Percentiles rank a stretch among this genome's conserved stretches.
These are phyloP conservation scores for Amphipyra berbera DNA, from an alignment of 2,888 invertebrate species.

Conservation along the genomic window DNA sequence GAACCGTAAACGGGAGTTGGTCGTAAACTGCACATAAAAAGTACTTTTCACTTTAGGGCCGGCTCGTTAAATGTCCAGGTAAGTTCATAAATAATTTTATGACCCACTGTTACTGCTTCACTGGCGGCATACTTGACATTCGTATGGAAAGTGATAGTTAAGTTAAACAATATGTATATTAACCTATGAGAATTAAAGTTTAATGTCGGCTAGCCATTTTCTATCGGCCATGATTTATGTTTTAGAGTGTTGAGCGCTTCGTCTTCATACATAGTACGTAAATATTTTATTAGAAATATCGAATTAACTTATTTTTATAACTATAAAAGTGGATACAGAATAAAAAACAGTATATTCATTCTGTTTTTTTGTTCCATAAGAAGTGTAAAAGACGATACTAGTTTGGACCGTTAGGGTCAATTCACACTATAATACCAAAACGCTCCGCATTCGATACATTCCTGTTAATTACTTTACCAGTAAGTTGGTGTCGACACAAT, in stretches of 20 bases:
- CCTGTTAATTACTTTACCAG: neutral
- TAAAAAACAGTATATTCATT: too few species aligned
- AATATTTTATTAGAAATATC: neutral
- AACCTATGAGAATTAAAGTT: slow-evolving; percentile 9
- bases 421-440: neutral
- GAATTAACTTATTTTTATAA: neutral
- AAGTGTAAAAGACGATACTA: neutral
- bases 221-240: slow-evolving; percentile 7
- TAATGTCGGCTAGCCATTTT: slow-evolving; percentile 2
- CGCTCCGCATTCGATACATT: neutral
- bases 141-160: slow-evolving; percentile 42
- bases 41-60: slow-evolving; percentile 79
- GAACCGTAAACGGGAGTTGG: slow-evolving; percentile 46
- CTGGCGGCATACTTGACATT: slow-evolving; percentile 49
- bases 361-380: too few species aligned
- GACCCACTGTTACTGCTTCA: slow-evolving; percentile 51
- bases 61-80: slow-evolving; percentile 76
- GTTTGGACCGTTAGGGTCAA: neutral
- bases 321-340: too few species aligned
- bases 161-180: slow-evolving; percentile 38
- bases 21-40: slow-evolving; percentile 78
- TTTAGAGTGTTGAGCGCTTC: neutral
- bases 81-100: slow-evolving; percentile 82
- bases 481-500: too few species aligned
- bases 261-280: too few species aligned